Base-by-base conservation (phyloP, 2,888 invertebrate species). In the Argyresthia albistria region DNA sequence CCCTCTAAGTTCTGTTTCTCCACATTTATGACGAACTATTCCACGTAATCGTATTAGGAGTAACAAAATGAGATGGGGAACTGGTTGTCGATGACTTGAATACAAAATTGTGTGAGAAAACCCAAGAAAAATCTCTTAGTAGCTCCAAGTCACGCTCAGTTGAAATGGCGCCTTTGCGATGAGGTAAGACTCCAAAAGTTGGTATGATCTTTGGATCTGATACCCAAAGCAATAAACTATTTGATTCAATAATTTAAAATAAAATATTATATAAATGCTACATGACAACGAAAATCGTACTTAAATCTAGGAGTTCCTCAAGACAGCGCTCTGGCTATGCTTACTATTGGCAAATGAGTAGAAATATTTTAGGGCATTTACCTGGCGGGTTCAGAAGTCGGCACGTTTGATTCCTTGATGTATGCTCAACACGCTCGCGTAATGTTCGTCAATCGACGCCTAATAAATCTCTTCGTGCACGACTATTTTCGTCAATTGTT, bases 361-460 rank as follows among this genome's bases (percentile, higher is more conserved):
- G 25, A 25, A 25, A 25, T 25, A 25, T 25, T 25, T 25, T 25
- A 25, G 3, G 6, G 12, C n/a, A 45, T 8, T 8, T 55, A 54
- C 46, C 55, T 51, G 51, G 45, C 12, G 46, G 10, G 25, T 25
- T 25, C 37, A 36, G 16, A 45, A 46, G 50, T 14, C 50, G 50
- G 50, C 11, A 9, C 43, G 50, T 50, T 50, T 70, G 70, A 71
- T 70, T 66, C 63, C 58, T 50, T 35, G 37, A 35, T 50, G 51
- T 43, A 81, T 80, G 75, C 83, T 12, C 51, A 57, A 69, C 80
- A 82, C 82, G 80, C 58, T 48, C 57, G 48, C 51, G 56, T 60
- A 69, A 70, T 72, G 73, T 71, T 65, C 69, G 62, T 66, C 70
- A 70, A 80, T 81, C 67, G 82, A 78, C 82, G 81, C 80, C 78